phyloP scores from a whole-genome alignment of 53 echinoderm and acorn worm genomes.

The Astropecten irregularis region DNA sequence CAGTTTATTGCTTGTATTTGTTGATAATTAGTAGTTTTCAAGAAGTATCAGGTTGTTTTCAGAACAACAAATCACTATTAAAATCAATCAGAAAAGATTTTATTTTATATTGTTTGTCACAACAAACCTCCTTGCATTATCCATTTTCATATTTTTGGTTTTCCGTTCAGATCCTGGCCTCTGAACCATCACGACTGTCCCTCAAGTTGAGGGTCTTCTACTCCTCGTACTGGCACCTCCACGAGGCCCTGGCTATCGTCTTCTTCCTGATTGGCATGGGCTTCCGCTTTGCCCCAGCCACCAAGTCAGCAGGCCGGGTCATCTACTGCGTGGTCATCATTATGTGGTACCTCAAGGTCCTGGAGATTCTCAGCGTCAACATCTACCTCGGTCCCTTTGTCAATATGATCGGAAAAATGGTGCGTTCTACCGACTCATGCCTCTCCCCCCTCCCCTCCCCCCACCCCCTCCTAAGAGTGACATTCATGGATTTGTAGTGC shows the following conservation, averaged over 20 bases:
- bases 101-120: too few relatives aligned
- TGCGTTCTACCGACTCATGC: too few relatives aligned
- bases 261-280: constrained; percentile 83
- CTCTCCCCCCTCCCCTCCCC: too few relatives aligned
- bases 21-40: too few relatives aligned
- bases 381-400: constrained; percentile 96
- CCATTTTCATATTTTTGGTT: too few relatives aligned
- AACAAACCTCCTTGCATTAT: too few relatives aligned
- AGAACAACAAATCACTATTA: too few relatives aligned
- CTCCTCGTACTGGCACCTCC: constrained; percentile 78
- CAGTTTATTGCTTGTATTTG: too few relatives aligned
- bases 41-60: too few relatives aligned
- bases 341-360: constrained; percentile 88
- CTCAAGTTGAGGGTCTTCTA: constrained; percentile 91
- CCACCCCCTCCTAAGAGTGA: too few relatives aligned
- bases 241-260: constrained; percentile 74
- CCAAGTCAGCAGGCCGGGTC: constrained; percentile 73
- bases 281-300: constrained; percentile 70
- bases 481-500: not conserved
- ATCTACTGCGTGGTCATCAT: constrained; percentile 83
- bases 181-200: constrained; percentile 73
- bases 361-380: constrained; percentile 89
- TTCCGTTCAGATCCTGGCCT: constrained; percentile 78
- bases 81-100: too few relatives aligned
- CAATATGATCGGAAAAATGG: constrained; percentile 99